Base-by-base conservation (phyloP, 2,888 invertebrate species). In the Thyatira batis region DNA sequence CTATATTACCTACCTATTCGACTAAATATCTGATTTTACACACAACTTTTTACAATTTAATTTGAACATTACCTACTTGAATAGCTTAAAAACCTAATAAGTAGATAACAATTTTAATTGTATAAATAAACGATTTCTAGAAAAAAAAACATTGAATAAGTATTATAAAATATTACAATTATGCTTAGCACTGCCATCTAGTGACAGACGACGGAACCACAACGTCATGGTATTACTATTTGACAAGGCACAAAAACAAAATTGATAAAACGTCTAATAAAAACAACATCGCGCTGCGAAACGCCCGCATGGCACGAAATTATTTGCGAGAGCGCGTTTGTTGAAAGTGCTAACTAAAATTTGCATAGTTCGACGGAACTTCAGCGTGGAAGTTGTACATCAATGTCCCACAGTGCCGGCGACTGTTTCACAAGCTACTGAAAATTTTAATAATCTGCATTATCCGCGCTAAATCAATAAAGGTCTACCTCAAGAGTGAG, bases 291-390 rank as follows among this genome's bases (percentile, higher is more conserved):
- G 57, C 52, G 57, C 55, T 55, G 46, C 53, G 53, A 50, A 57
- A 56, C 55, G 30, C 49, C 23, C 39, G 52, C 59, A 59, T 68
- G 55, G 57, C 57, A 50, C 51, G 61, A 69, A 73, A 70, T 76
- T 76, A 78, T 78, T 79, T 76, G 76, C 67, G 65, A 76, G 76
- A 71, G 73, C 78, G 76, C 78, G 83, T 81, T 81, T 81, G 80
- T 73, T 63, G 73, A 77, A 82, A 82, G 81, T 83, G 84, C 84
- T 84, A 82, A 80, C 78, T 81, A 77, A 83, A 84, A 86, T 86
- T 85, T 86, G 80, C 85, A 86, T 85, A 85, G 85, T 85, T 84
- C 66, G 78, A 79, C 71, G 70, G 60, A 83, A 85, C 79, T 86
- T 82, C 61, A 60, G 60, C 72, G 60, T 68, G 69, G 60, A 73